These are phyloP conservation scores for Malacoraja senta DNA, from an alignment of 2,797 vertebrate species.

Conservation along the genomic window DNA sequence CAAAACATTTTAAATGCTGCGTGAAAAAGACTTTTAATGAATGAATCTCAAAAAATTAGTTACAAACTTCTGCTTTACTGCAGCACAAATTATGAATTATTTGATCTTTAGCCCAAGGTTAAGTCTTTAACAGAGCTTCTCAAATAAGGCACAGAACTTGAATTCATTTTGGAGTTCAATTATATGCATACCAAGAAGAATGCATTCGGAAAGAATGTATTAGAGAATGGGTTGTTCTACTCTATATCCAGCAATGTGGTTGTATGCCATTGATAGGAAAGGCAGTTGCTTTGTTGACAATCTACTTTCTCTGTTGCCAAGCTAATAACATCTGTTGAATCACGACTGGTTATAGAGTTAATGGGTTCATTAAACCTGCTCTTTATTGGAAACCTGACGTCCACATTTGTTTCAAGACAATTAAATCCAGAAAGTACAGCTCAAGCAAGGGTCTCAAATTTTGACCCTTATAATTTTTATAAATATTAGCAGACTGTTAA, in stretches of 20 bases:
- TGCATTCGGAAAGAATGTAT: not conserved
- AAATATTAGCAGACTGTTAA: not conserved
- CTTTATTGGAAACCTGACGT: not conserved
- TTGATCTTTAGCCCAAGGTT: not conserved
- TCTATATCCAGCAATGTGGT: not conserved
- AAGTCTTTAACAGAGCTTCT: not conserved
- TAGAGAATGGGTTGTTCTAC: not conserved
- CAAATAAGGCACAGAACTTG: not conserved
- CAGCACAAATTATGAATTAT: not conserved
- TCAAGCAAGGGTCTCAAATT: not conserved
- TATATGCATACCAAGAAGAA: not conserved
- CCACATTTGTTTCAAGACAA: not conserved
- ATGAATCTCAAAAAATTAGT: not conserved
- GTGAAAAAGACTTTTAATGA: not conserved
- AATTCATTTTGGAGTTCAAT: not conserved
- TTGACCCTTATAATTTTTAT: not conserved
- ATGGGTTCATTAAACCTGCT: not conserved
- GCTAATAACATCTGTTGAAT: not conserved
- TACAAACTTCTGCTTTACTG: not conserved
- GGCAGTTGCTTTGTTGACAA: not conserved
- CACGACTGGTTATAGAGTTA: not conserved
- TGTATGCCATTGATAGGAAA: not conserved
- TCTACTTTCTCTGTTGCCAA: not conserved
- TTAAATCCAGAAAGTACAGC: not conserved
- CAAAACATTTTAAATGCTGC: not conserved